Evolutionary conservation across 1,140 invertebrate species (phyloP).

Genomic region (Megalopta genalis): DNA sequence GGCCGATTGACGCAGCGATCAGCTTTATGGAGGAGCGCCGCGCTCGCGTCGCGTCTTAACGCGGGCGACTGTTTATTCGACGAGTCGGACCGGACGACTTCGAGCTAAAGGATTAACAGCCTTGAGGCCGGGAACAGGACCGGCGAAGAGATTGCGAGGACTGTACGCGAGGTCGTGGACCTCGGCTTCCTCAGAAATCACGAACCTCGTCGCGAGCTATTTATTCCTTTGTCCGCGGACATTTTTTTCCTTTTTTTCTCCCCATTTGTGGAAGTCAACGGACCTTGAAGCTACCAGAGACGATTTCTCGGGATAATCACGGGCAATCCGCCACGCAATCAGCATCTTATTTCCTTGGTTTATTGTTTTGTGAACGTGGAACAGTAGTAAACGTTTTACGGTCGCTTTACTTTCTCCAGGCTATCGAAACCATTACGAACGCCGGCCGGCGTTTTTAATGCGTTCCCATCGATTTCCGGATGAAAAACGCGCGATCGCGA

Average conservation of each 20-base stretch:
- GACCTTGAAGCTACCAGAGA: conserved; percentile 1
- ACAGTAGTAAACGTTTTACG: background rate
- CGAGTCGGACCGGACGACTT: conserved; percentile 15
- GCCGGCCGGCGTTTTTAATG: too few species aligned
- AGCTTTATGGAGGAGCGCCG: background rate
- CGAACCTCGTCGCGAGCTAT: conserved; percentile 28
- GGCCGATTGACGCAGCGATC: background rate
- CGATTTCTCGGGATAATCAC: conserved; percentile 2
- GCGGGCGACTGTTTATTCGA: conserved; percentile 36
- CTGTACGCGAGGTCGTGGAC: background rate
- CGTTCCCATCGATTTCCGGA: too few species aligned
- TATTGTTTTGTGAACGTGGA: background rate
- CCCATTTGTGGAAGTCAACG: background rate
- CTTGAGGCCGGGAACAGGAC: conserved; percentile 10
- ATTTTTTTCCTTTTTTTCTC: background rate
- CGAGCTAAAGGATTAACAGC: conserved; percentile 25
- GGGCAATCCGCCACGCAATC: conserved; percentile 21
- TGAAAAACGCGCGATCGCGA: too few species aligned
- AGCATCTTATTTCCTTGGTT: background rate
- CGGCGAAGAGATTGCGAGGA: background rate
- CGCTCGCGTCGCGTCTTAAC: background rate
- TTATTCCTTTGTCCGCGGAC: conserved; percentile 22
- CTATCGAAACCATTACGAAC: background rate
- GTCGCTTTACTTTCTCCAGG: background rate
- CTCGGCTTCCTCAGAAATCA: conserved; percentile 20